Conservation (phyloP, 2,797 vertebrate species). For the Onychomys leucogaster region DNA sequence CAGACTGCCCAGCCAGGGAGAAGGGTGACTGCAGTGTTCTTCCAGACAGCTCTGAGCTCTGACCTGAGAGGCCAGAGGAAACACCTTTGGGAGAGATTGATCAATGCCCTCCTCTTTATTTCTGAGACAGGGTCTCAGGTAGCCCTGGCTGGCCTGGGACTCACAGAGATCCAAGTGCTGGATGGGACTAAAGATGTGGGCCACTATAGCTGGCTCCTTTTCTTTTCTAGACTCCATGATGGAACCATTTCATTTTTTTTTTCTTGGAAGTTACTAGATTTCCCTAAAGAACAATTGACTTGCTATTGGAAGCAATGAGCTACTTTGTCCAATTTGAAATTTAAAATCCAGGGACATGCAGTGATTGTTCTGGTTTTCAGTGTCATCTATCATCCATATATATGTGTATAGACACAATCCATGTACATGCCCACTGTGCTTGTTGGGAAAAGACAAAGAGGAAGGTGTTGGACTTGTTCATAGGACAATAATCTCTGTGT, state of each 20-base stretch:
- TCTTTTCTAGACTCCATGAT: background rate
- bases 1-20: no score
- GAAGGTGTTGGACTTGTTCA: background rate
- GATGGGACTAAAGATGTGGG: background rate
- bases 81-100: background rate
- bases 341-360: background rate
- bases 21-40: background rate
- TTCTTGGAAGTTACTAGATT: background rate
- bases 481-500: background rate
- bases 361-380: background rate
- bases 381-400: background rate
- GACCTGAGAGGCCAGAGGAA: background rate
- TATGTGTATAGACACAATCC: no score
- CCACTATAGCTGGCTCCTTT: background rate
- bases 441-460: background rate
- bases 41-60: background rate
- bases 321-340: background rate
- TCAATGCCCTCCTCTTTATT: background rate
- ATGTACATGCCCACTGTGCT: background rate
- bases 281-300: conserved; percentile 24
- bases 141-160: background rate
- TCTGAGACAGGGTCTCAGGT: background rate
- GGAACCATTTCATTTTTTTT: background rate
- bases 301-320: background rate
- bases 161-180: background rate